These are phyloP conservation scores for Habroteleia sp. DNA, from an alignment of 2,888 invertebrate species.

Conservation along the genomic window DNA sequence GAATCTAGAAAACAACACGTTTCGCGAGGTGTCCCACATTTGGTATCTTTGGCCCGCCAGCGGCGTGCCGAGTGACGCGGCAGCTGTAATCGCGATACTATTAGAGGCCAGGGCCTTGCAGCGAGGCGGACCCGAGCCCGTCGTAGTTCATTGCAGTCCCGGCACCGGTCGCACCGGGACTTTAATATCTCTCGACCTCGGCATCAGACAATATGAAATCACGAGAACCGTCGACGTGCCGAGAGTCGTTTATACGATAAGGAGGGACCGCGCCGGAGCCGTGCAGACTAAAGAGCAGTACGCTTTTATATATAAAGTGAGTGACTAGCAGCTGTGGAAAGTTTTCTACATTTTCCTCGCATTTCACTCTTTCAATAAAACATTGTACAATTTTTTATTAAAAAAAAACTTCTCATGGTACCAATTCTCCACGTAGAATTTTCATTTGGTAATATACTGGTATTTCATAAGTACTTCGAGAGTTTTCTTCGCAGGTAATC, in stretches of 20 bases:
- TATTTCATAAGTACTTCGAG: too few species aligned
- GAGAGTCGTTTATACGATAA: constrained; percentile 90
- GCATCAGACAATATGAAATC: constrained; percentile 92
- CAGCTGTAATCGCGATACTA: constrained; percentile 92
- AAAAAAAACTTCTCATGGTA: too few species aligned
- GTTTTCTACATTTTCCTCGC: too few species aligned
- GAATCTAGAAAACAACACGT: constrained; percentile 90
- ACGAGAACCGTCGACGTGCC: constrained; percentile 92
- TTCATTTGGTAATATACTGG: too few species aligned
- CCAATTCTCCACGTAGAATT: too few species aligned
- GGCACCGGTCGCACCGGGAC: constrained; percentile 95
- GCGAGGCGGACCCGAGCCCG: constrained; percentile 84
- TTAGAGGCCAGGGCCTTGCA: constrained; percentile 87
- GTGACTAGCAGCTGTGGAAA: too few species aligned
- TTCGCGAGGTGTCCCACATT: constrained; percentile 93
- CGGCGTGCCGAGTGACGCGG: constrained; percentile 91
- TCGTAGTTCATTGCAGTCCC: constrained; percentile 88
- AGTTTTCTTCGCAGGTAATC: too few species aligned
- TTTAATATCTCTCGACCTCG: constrained; percentile 91
- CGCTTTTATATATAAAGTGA: constrained; percentile 94
- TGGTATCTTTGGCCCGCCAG: constrained; percentile 98
- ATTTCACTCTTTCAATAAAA: too few species aligned
- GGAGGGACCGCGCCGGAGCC: constrained; percentile 93
- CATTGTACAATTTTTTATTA: too few species aligned
- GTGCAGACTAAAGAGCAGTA: constrained; percentile 96